phyloP scores from a whole-genome alignment of 1,140 invertebrate genomes.

The Drosophila tani region DNA sequence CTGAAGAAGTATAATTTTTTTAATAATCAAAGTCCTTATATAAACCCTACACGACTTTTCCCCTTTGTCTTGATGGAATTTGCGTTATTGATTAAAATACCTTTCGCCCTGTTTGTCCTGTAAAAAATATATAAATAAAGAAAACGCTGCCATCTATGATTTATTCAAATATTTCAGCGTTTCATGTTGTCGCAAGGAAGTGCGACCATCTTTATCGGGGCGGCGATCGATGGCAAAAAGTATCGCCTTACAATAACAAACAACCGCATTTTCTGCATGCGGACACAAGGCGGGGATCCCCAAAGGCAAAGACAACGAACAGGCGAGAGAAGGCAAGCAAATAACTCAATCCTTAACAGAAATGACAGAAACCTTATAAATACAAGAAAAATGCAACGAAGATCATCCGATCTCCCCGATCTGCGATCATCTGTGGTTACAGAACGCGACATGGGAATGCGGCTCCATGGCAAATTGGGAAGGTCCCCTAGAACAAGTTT shows the following conservation, averaged over 20 bases:
- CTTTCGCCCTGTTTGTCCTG: not conserved
- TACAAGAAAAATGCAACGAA: slow-evolving; percentile 64
- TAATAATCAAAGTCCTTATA: too few species aligned
- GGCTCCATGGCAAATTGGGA: slow-evolving; percentile 64
- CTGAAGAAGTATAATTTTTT: not conserved
- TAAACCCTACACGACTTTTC: not conserved
- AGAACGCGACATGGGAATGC: slow-evolving; percentile 74
- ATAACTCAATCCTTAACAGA: slow-evolving; percentile 82
- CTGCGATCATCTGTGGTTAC: slow-evolving; percentile 70
- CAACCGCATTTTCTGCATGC: slow-evolving; percentile 72
- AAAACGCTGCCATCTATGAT: slow-evolving; percentile 47
- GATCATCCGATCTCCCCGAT: slow-evolving; percentile 72
- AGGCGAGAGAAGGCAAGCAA: slow-evolving; percentile 45
- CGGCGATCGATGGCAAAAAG: slow-evolving; percentile 53
- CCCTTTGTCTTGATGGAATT: slow-evolving; percentile 4
- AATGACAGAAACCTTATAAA: slow-evolving; percentile 82
- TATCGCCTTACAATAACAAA: slow-evolving; percentile 68
- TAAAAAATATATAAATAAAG: not conserved
- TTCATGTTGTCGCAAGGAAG: slow-evolving; percentile 40
- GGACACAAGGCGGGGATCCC: slow-evolving; percentile 52
- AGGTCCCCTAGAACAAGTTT: slow-evolving; percentile 68
- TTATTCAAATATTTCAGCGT: slow-evolving; percentile 73
- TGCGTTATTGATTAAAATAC: slow-evolving; percentile 21
- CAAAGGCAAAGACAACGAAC: slow-evolving; percentile 46
- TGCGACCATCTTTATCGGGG: slow-evolving; percentile 46